Evolutionary conservation across 2,113 vertebrate genomes (phyloP).

Genomic region (Hemiprocne comata): DNA sequence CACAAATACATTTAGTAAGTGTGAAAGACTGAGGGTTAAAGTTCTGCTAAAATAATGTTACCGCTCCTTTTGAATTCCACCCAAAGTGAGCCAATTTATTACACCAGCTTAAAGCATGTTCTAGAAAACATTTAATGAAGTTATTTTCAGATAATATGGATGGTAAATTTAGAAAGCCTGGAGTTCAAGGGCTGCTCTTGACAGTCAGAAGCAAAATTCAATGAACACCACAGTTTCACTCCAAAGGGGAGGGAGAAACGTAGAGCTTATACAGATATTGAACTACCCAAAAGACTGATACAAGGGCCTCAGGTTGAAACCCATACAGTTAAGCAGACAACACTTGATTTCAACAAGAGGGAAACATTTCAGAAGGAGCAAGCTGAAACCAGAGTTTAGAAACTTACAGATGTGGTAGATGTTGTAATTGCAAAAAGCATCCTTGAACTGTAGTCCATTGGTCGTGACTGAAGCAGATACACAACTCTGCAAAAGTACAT

Average conservation of each 20-base stretch:
- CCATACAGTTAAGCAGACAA: neutral
- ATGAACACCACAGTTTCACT: neutral
- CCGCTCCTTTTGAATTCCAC: neutral
- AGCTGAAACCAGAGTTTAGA: neutral
- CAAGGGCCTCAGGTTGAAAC: neutral
- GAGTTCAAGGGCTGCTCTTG: neutral
- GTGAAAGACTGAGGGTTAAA: neutral
- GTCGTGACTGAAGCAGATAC: constrained; percentile 86
- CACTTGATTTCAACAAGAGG: neutral
- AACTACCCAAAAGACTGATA: neutral
- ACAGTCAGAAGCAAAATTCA: neutral
- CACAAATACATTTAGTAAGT: neutral
- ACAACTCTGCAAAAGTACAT: constrained; percentile 79
- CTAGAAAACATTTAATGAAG: neutral
- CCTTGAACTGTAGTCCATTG: constrained; percentile 80
- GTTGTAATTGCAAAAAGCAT: constrained; percentile 85
- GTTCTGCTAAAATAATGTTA: neutral
- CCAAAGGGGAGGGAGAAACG: neutral
- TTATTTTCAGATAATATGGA: neutral
- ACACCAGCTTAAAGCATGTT: neutral
- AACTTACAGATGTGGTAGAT: constrained; percentile 86
- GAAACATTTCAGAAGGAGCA: neutral
- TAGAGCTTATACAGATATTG: neutral
- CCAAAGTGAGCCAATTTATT: neutral
- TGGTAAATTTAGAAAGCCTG: neutral